Evolutionary conservation across 2,797 vertebrate species (phyloP), one percentile per base, ranked within the genome.

Genomic region (Danio kyathit): DNA sequence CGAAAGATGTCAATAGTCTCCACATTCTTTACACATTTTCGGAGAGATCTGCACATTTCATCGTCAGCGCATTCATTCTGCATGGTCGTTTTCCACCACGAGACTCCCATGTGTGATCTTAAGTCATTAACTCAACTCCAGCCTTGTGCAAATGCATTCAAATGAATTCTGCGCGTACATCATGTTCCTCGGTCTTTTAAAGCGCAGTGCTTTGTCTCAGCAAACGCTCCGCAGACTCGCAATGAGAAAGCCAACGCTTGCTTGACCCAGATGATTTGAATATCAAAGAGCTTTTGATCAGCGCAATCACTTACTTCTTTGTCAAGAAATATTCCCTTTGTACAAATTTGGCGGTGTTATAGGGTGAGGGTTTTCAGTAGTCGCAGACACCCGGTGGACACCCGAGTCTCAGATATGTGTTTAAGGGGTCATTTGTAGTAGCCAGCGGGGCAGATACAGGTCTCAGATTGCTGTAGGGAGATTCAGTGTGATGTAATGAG

Each of bases 271-370:
- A 83, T 79, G 81, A 83, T 86, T 86, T 86, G 70, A 85, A 86
- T 86, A 86, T 86, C 75, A 85, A 87, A 83, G 84, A 70, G 75
- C 79, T 83, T 85, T 85, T 87, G 86, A 82, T 87, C 78, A 76
- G 75, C 48, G 73, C 81, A 86, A 69, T 76, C 81, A 69, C 80
- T 83, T 79, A 81, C 67, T 77, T 1, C 59, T 82, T 80, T 79
- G 75, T 83, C 73, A 81, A 85, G 75, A 83, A 83, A 76, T 83
- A 83, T 79, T 81, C 56, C 46, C 75, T 81, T 71, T 83, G 41
- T 79, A 76, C 76, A 81, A 81, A 74, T 60, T 76, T 74, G 16
- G 7, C 82, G 77, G 44, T 74, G 56, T 87, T 74, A 64, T 72
- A 74, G 16, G 79, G 46, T 81, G 61, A 75, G 46, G 44, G 16